phyloP scores from a whole-genome alignment of 2,888 invertebrate species.

The Scaptomyza tumidula region DNA sequence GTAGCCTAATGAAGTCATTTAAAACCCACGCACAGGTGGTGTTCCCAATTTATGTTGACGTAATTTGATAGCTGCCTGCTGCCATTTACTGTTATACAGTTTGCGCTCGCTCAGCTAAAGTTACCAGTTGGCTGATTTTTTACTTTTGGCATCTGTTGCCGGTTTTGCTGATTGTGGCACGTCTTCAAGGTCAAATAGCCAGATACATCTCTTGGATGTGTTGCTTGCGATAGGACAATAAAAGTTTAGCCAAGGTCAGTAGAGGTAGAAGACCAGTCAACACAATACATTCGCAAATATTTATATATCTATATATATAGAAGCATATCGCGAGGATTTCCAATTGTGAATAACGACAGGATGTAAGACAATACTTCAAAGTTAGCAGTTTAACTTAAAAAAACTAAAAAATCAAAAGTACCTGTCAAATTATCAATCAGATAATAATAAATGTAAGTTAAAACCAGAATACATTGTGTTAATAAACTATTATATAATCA shows the following conservation, averaged over 20 bases:
- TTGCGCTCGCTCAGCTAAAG: constrained; percentile 3
- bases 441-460: too few relatives aligned
- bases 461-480: too few relatives aligned
- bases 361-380: neutral
- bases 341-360: neutral
- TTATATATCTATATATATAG: neutral
- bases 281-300: too few relatives aligned
- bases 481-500: too few relatives aligned
- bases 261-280: constrained; percentile 2
- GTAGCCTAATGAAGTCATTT: constrained; percentile 60
- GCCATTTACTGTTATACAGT: constrained; percentile 45
- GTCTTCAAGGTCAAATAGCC: constrained; percentile 43
- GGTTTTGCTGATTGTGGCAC: constrained; percentile 8
- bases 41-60: constrained; percentile 62
- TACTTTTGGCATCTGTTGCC: constrained; percentile 48
- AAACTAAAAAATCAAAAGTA: too few relatives aligned
- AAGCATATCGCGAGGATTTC: neutral
- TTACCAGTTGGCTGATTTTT: constrained; percentile 24
- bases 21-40: constrained; percentile 69
- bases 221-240: constrained; percentile 17
- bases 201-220: constrained; percentile 13
- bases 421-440: too few relatives aligned
- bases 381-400: too few relatives aligned
- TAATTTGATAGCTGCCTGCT: constrained; percentile 56
- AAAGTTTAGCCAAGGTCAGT: constrained; percentile 32